Base-by-base conservation (phyloP, 2,888 invertebrate genomes). In the Acholoe squamosa region DNA sequence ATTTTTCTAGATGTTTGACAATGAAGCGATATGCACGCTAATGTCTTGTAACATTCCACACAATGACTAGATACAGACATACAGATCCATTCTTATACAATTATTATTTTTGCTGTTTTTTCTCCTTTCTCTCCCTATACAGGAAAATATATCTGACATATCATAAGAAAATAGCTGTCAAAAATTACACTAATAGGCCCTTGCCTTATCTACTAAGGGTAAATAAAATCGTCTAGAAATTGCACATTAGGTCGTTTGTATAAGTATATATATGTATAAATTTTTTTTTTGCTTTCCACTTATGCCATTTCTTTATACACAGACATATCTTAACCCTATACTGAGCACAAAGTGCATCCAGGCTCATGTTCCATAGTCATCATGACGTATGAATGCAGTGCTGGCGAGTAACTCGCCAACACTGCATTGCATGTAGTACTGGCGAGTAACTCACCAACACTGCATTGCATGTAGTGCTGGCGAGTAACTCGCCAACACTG, bases 121-220 rank as follows among this genome's bases (percentile, higher is more conserved):
- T 14, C 76, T 80, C 33, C 12, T 80, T 19, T 22, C 43, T 31
- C 76, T 31, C 31, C 76, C 76, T 16, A 33, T 14, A 80, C 34
- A 34, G 14, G 80, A 80, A 80, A 80, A 80, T 80, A 43, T 80
- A 80, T 43, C 33, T 80, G 80, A 80, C 80, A 34, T 43, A 34
- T n/a, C n/a, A n/a, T 80, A 80, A 80, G 43, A 80, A 80, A 80
- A 80, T 80, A 80, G 33, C 25, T 33, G 80, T 80, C 43, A 33
- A 43, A 80, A 76, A 80, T 31, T 7, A 80, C 19, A 43, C 43
- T 19, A 34, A 43, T 34, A 33, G n/a, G 25, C 76, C 5, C 34
- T 80, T 1, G 1, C 43, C 43, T 80, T 22, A 34, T 80, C 34
- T 80, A 34, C 43, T 19, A 22, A 80, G 31, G 34, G 43, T 80